Base-by-base conservation (phyloP, 2,888 invertebrate species). In the Eucera pruinosa region DNA sequence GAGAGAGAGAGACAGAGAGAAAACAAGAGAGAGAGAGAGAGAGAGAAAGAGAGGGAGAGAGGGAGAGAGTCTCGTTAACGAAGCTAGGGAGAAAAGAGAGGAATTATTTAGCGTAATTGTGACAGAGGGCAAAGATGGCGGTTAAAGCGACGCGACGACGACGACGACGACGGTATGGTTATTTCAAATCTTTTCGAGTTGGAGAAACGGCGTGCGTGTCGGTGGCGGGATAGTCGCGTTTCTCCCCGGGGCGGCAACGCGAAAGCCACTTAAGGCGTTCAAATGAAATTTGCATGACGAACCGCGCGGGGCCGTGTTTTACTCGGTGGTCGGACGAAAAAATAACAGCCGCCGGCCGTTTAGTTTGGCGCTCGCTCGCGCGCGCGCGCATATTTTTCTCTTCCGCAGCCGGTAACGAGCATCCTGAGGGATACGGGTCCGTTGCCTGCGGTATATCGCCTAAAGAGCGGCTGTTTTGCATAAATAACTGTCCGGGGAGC, bases 211-310 rank as follows among this genome's bases (percentile, higher is more conserved):
- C 52, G 45, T 11, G 5, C 13, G 18, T 61, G 68, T 67, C 60
- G 66, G 48, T 55, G 66, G 48, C 55, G n/a, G 60, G 39, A 79
- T 68, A 55, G 64, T 71, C 69, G 57, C 66, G 45, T 78, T 68
- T 30, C 11, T 33, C 57, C 25, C 54, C 39, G 27, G 27, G 57
- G 60, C 39, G 18, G 30, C 27, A 4, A 48, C 7, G 36, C 18
- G 54, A 58, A 33, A 69, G 73, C 68, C 82, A 82, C 82, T 82
- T 80, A 74, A 82, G 66, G 54, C 58, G 73, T 73, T 82, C 71
- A 67, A 82, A 82, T 82, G 78, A 82, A 84, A 84, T 84, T 84
- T 84, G 82, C 84, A 84, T 80, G 84, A 77, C 80, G 84, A 82
- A 80, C 36, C 33, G 33, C 75, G 71, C 61, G 45, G 41, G n/a